Evolutionary conservation across 2,888 invertebrate genomes (phyloP).

Genomic region (Pheosia tremula): DNA sequence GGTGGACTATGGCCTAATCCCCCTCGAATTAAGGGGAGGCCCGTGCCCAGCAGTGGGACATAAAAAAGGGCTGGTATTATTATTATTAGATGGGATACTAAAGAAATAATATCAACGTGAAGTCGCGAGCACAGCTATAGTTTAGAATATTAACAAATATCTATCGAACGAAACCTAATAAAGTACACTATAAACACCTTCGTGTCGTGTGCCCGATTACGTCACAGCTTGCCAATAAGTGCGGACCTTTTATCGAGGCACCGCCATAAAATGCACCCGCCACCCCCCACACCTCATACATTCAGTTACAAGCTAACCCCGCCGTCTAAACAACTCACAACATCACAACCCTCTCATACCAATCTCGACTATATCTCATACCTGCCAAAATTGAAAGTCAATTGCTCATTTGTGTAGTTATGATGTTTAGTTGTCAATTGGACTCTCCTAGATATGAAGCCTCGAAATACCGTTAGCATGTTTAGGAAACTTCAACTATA

Average conservation of each 20-base stretch:
- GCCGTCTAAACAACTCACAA: not conserved
- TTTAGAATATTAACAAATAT: not conserved
- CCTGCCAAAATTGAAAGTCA: not conserved
- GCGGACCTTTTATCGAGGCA: slow-evolving; percentile 40
- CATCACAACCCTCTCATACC: not conserved
- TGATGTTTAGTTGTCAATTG: not conserved
- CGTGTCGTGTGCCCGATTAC: slow-evolving; percentile 17
- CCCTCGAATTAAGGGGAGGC: no score
- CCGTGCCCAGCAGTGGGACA: no score
- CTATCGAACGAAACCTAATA: slow-evolving; percentile 22
- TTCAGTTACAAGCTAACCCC: slow-evolving; percentile 24
- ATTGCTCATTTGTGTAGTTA: not conserved
- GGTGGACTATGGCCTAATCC: no score
- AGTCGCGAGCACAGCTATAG: no score
- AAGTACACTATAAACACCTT: slow-evolving; percentile 21
- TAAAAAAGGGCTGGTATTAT: no score
- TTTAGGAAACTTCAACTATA: no score
- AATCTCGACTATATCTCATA: not conserved
- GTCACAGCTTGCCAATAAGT: slow-evolving; percentile 34
- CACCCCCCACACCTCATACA: slow-evolving; percentile 35
- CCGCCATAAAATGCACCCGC: slow-evolving; percentile 49
- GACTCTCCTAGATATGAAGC: not conserved
- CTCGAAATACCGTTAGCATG: not conserved
- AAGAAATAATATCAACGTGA: no score
- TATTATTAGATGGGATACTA: no score